Conservation (phyloP, 2,888 invertebrate species). For the Slavum lentiscoides region DNA sequence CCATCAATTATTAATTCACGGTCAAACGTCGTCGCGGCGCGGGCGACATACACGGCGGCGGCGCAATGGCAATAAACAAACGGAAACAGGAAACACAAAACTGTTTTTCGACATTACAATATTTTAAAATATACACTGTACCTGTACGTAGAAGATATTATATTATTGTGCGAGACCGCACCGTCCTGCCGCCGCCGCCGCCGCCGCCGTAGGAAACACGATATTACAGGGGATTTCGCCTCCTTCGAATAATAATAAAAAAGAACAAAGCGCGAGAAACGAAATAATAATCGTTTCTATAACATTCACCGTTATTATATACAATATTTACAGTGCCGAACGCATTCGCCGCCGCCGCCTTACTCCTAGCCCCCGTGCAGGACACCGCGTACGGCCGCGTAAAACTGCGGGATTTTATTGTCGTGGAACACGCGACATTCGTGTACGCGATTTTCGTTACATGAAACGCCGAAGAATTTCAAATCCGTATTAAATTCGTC, state of each 20-base stretch:
- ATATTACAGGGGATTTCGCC: neutral
- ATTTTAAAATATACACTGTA: neutral
- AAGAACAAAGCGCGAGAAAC: neutral
- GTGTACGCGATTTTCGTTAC: too few relatives aligned
- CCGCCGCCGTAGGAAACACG: neutral
- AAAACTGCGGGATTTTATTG: neutral
- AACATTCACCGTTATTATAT: too few relatives aligned
- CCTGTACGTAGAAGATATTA: neutral
- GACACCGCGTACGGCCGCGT: too few relatives aligned
- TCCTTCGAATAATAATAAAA: neutral
- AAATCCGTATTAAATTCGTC: too few relatives aligned
- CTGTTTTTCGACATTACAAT: neutral
- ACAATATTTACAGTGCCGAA: too few relatives aligned
- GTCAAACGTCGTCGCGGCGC: neutral
- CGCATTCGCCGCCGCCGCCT: too few relatives aligned
- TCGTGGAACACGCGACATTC: neutral
- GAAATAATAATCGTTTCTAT: too few relatives aligned
- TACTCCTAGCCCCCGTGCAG: too few relatives aligned
- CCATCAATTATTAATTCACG: constrained; percentile 25
- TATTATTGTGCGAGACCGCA: neutral
- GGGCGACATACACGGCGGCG: neutral
- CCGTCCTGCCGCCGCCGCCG: too few relatives aligned
- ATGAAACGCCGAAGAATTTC: too few relatives aligned
- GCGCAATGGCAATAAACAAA: neutral
- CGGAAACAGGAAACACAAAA: constrained; percentile 35